Percentiles rank a stretch among this genome's conserved stretches.
Evolutionary conservation across 2,797 vertebrate species (phyloP).

Genomic region (Anas capensis): DNA sequence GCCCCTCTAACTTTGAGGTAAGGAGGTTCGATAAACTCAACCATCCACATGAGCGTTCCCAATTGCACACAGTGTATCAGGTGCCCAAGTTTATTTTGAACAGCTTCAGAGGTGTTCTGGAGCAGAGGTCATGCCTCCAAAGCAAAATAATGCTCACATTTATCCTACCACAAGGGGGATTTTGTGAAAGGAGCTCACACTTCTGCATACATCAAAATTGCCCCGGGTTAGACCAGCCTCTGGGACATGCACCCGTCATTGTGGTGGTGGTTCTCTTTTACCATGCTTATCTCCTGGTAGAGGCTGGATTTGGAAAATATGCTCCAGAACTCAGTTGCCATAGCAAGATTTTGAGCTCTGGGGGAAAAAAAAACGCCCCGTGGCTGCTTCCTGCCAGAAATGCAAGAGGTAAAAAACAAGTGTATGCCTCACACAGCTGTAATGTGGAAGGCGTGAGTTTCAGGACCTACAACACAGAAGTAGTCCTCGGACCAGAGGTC

Average conservation of each 20-base stretch:
- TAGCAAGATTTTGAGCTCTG: neutral
- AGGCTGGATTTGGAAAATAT: neutral
- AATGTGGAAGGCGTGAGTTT: neutral
- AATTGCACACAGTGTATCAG: neutral
- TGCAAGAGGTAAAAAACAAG: neutral
- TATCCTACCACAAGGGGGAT: neutral
- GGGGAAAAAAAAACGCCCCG: neutral
- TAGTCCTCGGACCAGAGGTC: neutral
- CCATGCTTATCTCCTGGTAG: neutral
- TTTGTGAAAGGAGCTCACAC: neutral
- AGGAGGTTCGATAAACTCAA: neutral
- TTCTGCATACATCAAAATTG: neutral
- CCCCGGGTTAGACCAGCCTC: neutral
- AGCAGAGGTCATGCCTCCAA: neutral
- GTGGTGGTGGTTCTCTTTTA: neutral
- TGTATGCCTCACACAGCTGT: rapidly evolving
- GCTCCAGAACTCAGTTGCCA: neutral
- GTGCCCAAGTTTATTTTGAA: neutral
- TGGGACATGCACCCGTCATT: neutral
- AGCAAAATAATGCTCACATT: neutral
- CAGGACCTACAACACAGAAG: neutral
- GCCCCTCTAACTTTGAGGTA: neutral
- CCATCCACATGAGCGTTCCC: neutral
- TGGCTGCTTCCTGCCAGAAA: neutral
- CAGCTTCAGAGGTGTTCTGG: neutral